Evolutionary conservation across 53 echinoderm and acorn worm genomes (phyloP), one percentile per base, ranked within the genome.

Genomic region (Apostichopus leukothele): DNA sequence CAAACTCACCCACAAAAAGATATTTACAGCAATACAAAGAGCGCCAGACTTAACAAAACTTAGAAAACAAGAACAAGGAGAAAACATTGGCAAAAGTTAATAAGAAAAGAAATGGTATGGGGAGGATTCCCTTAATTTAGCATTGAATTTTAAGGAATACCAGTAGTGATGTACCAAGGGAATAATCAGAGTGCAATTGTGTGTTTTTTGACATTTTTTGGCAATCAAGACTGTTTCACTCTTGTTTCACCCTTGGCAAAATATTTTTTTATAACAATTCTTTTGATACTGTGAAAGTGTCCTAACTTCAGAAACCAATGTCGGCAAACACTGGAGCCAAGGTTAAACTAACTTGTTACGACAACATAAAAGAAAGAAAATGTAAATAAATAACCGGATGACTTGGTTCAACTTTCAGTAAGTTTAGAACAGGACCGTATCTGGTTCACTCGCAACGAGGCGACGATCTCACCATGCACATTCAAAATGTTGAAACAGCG

Each of bases 1-100:
- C 73, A 71, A 86, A 86, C 67, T 86, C 73, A 84, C 84, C 84
- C 60, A 86, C 88, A 74, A 55, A 75, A 87, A 87, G 75, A 87
- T 87, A 87, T 87, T 87, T 87, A 87, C 88, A 87, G 88, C 88
- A 87, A 87, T 87, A 87, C 88, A 87, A 87, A 87, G 54, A 87
- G 88, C 74, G 88, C 88, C 71, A 87, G 74, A 74, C 52, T 87
- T 87, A 39, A 87, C 88, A 87, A 87, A 87, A 87, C 74, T 75
- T 87, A 75, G 26, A 87, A 74, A 87, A 87, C 52, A 87, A 87
- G 75, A 75, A 75, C 12, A 86, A 86, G 74, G 53, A 87, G 88
- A 74, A 87, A 87, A 87, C 50, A 85, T 14, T 60, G 26, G 52
- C 22, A 87, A 74, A 87, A 75, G 13, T 18, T 13, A 20, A 53